These are phyloP conservation scores for Siniperca chuatsi DNA, from an alignment of 2,113 vertebrate genomes.

Conservation along the genomic window DNA sequence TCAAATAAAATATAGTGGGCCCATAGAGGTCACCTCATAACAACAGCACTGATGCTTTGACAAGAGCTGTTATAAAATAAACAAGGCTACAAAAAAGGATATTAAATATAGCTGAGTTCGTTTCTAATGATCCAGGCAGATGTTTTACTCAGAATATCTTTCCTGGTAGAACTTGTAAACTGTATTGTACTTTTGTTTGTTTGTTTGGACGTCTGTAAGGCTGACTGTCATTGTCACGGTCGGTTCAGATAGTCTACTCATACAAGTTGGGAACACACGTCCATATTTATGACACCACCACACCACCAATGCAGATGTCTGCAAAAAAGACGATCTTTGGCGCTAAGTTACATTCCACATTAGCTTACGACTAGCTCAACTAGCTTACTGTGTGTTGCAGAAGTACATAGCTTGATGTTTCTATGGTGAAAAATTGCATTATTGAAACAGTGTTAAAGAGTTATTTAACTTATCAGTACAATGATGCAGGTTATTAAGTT, in stretches of 20 bases:
- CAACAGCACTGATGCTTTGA: conserved; percentile 43
- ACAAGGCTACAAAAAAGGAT: conserved; percentile 25
- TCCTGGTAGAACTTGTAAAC: not conserved
- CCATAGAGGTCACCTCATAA: conserved; percentile 43
- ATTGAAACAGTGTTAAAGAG: not conserved
- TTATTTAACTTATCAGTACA: not conserved
- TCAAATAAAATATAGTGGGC: conserved; percentile 23
- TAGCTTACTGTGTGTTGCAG: too few species aligned
- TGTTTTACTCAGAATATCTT: not conserved
- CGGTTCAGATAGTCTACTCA: not conserved
- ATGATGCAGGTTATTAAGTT: not conserved
- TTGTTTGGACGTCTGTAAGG: not conserved
- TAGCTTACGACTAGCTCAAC: too few species aligned
- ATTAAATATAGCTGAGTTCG: conserved; percentile 38
- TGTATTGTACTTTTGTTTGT: conserved; percentile 7
- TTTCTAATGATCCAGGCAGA: conserved; percentile 26
- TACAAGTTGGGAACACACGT: too few species aligned
- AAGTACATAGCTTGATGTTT: not conserved
- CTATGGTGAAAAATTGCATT: not conserved
- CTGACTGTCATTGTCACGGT: not conserved
- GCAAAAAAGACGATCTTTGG: too few species aligned
- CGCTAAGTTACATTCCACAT: too few species aligned
- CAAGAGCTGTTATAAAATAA: conserved; percentile 35
- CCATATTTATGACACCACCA: not conserved
- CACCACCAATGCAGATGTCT: too few species aligned